phyloP scores from a whole-genome alignment of 2,113 vertebrate species.

The Clarias macrocephalus region DNA sequence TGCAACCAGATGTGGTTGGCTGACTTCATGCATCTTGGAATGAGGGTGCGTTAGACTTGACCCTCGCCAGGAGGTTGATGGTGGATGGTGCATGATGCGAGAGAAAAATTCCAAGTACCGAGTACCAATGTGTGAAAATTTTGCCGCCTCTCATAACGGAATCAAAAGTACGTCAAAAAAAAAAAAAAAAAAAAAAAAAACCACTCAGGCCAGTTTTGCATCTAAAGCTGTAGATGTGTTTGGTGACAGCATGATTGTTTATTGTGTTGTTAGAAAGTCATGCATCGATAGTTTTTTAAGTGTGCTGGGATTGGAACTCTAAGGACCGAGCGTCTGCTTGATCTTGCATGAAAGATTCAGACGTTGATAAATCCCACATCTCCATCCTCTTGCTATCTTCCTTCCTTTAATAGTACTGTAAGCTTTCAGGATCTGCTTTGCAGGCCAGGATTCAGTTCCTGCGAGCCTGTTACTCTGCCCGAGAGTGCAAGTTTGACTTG shows the following conservation, averaged over 20 bases:
- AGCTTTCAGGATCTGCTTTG: conserved; percentile 65
- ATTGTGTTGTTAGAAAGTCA: conserved; percentile 11
- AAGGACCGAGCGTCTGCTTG: conserved; percentile 57
- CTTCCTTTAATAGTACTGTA: conserved; percentile 69
- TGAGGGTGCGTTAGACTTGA: background rate
- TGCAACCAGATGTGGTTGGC: background rate
- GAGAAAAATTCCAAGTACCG: background rate
- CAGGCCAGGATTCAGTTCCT: conserved; percentile 58
- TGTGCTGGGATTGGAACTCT: conserved; percentile 11
- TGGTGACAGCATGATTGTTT: conserved; percentile 27
- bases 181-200: too few relatives aligned
- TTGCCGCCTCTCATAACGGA: background rate
- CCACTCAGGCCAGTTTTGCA: background rate
- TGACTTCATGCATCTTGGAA: background rate
- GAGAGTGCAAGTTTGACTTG: conserved; percentile 13
- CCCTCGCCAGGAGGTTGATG: background rate
- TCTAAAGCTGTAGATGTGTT: conserved; percentile 19
- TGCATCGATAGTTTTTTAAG: conserved; percentile 38
- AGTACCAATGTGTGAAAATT: background rate
- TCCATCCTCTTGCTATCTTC: conserved; percentile 63
- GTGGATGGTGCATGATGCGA: background rate
- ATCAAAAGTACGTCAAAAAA: background rate
- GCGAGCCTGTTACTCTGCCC: conserved; percentile 20
- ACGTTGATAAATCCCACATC: conserved; percentile 56
- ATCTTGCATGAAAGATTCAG: conserved; percentile 65